Evolutionary conservation across 2,113 vertebrate species (phyloP).

Genomic region (Vidua chalybeata): DNA sequence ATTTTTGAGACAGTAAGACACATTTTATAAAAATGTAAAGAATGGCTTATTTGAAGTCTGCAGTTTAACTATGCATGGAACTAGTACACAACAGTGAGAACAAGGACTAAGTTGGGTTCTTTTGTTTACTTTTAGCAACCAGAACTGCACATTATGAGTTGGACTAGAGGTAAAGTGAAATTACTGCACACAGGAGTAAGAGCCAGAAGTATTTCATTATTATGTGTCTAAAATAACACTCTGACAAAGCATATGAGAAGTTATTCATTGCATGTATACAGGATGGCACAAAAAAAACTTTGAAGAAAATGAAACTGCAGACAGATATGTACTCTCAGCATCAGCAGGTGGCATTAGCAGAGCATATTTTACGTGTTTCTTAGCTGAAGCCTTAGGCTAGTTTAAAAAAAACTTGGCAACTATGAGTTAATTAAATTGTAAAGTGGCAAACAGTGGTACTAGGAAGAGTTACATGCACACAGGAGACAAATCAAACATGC

Average conservation of each 20-base stretch:
- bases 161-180: background rate
- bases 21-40: background rate
- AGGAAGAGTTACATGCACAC: background rate
- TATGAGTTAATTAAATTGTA: conserved; percentile 50
- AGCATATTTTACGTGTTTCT: conserved; percentile 10
- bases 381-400: conserved; percentile 24
- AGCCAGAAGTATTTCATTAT: background rate
- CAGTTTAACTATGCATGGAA: background rate
- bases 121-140: background rate
- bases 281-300: background rate
- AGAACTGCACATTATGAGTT: background rate
- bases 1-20: background rate
- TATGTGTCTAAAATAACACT: background rate
- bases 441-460: conserved; percentile 27
- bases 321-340: background rate
- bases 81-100: background rate
- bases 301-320: background rate
- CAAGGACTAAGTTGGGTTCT: background rate
- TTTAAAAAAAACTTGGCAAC: background rate
- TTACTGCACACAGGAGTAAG: background rate
- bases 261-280: background rate
- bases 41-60: background rate
- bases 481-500: background rate
- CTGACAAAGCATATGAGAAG: background rate
- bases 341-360: conserved; percentile 57